A percentile compares a stretch with the other conserved stretches of the same genome.
These are phyloP conservation scores for Caranx melampygus DNA, from an alignment of 2,113 vertebrate genomes.

Conservation along the genomic window DNA sequence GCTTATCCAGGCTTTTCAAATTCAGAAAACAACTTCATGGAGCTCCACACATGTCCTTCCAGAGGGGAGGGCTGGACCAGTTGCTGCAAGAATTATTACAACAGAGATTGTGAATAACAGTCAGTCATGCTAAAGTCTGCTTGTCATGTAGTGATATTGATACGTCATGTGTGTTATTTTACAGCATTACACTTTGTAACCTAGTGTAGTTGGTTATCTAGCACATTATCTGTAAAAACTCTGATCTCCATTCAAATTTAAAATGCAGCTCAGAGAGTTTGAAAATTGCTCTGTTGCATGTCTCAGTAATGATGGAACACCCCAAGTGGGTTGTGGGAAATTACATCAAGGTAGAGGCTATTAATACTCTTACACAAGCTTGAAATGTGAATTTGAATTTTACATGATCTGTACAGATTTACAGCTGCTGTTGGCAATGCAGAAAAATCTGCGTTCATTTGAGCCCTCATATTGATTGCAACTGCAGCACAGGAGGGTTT, in stretches of 20 bases:
- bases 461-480: too few species aligned
- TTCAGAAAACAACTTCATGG: slow-evolving; percentile 16
- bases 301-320: background rate
- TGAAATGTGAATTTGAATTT: background rate
- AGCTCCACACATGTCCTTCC: background rate
- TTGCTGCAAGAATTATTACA: too few species aligned
- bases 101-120: too few species aligned
- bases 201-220: background rate
- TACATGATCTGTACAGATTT: background rate
- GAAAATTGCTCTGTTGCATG: background rate
- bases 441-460: background rate
- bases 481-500: background rate
- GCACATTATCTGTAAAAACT: background rate
- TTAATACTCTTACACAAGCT: background rate
- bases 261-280: too few species aligned
- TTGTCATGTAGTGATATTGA: background rate
- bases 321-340: background rate
- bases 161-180: background rate
- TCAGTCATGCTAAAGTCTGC: too few species aligned
- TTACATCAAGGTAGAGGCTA: background rate
- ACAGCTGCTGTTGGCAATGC: background rate
- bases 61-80: background rate
- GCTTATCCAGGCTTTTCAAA: background rate
- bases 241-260: background rate
- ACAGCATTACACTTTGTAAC: background rate